phyloP scores from a whole-genome alignment of 2,113 vertebrate species.

The Saimiri boliviensis region DNA sequence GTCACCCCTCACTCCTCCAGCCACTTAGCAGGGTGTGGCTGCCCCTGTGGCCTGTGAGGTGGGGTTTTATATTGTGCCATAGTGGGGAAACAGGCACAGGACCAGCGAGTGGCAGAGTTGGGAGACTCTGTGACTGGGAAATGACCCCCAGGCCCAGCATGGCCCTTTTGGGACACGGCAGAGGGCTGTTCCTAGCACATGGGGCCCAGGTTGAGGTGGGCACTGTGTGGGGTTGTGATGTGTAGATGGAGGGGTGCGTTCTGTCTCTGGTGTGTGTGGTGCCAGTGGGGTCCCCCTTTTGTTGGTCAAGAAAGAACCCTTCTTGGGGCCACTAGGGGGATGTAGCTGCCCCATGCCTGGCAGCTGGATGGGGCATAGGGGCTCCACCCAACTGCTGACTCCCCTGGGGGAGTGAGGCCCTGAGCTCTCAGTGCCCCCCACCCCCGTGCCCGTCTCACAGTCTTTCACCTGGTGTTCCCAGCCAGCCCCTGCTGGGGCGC shows the following conservation, averaged over 20 bases:
- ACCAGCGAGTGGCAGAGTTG: not conserved
- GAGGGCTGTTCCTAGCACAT: not conserved
- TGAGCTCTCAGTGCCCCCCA: fast-evolving
- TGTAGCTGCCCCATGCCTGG: not conserved
- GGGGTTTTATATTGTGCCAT: not conserved
- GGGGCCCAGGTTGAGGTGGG: fast-evolving
- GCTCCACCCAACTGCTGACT: not conserved
- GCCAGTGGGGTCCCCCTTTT: not conserved
- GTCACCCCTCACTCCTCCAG: fast-evolving
- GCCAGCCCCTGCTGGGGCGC: no score
- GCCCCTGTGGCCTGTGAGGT: no score
- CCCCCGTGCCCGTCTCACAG: fast-evolving
- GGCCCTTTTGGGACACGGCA: no score
- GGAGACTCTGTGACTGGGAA: not conserved
- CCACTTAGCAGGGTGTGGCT: not conserved
- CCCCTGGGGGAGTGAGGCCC: not conserved
- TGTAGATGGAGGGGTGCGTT: not conserved
- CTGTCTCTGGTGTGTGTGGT: fast-evolving
- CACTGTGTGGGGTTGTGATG: no score
- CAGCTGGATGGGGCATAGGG: not conserved
- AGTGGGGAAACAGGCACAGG: not conserved
- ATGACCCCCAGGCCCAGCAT: fast-evolving
- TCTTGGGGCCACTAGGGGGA: not conserved
- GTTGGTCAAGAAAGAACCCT: not conserved
- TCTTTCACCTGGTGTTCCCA: not conserved